Percentiles rank a stretch among this genome's conserved stretches.
These are phyloP conservation scores for Callipepla squamata DNA, from an alignment of 2,113 vertebrate species.

Conservation along the genomic window DNA sequence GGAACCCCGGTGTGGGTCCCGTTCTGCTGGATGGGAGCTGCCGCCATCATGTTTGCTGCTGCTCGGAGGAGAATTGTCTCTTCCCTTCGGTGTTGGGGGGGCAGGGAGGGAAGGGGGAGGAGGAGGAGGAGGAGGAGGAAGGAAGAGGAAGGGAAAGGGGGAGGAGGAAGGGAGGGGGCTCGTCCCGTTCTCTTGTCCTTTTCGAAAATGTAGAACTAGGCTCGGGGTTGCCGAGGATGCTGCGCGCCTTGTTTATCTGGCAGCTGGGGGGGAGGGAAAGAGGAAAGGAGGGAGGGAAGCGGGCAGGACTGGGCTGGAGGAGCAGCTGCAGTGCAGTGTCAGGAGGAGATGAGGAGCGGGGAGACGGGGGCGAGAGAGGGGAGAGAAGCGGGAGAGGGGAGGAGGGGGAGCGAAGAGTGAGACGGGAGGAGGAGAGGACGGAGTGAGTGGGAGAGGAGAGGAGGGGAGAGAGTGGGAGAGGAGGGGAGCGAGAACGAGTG, in stretches of 20 bases:
- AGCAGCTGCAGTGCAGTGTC: conserved; percentile 82
- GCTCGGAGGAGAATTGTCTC: conserved; percentile 69
- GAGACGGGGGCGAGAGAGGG: conserved; percentile 20
- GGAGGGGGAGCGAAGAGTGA: not conserved
- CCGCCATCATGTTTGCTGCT: conserved; percentile 86
- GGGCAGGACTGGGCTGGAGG: conserved; percentile 73
- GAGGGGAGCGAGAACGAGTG: conserved; percentile 64
- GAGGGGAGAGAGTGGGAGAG: conserved; percentile 55
- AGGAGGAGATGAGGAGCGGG: conserved; percentile 24
- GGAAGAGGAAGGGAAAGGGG: not conserved
- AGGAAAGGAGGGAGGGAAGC: conserved; percentile 71
- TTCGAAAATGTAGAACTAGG: conserved; percentile 26
- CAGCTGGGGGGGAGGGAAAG: conserved; percentile 59
- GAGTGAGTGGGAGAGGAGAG: conserved; percentile 57
- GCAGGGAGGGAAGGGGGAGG: conserved; percentile 9
- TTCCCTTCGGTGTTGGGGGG: conserved; percentile 65
- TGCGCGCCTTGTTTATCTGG: conserved; percentile 56
- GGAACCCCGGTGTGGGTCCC: conserved; percentile 85
- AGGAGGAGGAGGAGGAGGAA: not conserved
- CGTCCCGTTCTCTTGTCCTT: conserved; percentile 60
- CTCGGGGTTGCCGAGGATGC: conserved; percentile 44
- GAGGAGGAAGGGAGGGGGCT: conserved; percentile 34
- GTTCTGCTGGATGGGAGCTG: conserved; percentile 87
- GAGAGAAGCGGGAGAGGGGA: conserved; percentile 33
- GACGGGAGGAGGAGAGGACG: conserved; percentile 1